phyloP scores from a whole-genome alignment of 35 echinoderm and acorn worm genomes.

The Apostichopus californicus region DNA sequence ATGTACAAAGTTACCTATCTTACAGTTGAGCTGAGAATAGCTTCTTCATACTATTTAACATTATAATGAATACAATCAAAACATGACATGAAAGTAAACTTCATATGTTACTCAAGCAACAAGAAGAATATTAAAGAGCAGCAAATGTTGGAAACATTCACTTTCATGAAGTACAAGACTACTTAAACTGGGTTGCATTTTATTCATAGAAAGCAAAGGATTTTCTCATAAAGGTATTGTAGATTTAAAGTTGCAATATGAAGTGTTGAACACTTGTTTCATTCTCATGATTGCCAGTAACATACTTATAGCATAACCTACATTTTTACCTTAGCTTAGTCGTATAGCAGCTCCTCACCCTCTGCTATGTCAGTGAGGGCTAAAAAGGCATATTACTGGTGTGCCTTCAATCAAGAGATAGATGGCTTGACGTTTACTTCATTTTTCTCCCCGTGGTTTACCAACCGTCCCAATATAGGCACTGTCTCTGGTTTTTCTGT shows the following conservation, averaged over 20 bases:
- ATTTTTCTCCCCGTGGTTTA: constrained; percentile 33
- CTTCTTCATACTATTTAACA: no score
- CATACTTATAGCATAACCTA: neutral
- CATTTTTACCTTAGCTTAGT: constrained; percentile 32
- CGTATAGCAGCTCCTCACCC: constrained; percentile 34
- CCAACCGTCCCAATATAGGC: constrained; percentile 8
- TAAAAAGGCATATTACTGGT: constrained; percentile 38
- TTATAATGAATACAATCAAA: no score
- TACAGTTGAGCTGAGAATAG: no score
- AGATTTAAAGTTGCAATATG: neutral
- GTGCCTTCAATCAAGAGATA: neutral
- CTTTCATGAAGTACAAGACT: neutral
- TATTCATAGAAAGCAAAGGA: neutral
- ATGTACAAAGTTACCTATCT: no score
- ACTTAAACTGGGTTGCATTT: neutral
- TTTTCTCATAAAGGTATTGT: no score
- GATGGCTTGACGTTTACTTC: constrained; percentile 15
- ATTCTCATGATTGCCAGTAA: no score
- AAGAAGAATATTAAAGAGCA: no score
- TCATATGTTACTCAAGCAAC: no score
- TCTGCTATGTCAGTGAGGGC: constrained; percentile 1
- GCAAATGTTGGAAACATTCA: no score
- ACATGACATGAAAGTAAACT: no score
- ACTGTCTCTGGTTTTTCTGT: constrained; percentile 11
- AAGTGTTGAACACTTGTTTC: no score